phyloP scores from a whole-genome alignment of 2,113 vertebrate species.

The Tachycineta bicolor region DNA sequence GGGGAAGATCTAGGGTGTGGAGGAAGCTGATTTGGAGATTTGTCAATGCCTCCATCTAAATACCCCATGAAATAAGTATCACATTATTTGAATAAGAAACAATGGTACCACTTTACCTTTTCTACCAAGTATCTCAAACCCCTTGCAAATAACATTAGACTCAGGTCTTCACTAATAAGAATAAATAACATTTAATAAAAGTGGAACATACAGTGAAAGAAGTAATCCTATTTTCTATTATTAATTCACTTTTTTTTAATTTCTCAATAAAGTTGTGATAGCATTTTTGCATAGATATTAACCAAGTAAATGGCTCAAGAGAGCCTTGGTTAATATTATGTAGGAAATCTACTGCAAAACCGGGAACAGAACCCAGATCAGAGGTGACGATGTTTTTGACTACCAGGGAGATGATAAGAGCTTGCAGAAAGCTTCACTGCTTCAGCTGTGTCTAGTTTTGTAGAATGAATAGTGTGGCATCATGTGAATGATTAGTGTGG shows the following conservation, averaged over 20 bases:
- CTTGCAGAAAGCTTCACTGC: background rate
- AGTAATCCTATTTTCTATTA: background rate
- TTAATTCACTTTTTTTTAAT: background rate
- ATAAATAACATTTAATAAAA: background rate
- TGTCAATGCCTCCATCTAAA: background rate
- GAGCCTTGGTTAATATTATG: background rate
- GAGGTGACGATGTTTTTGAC: background rate
- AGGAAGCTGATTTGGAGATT: conserved; percentile 5
- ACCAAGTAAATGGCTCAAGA: background rate
- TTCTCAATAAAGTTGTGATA: background rate
- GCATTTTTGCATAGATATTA: background rate
- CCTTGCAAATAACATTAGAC: background rate
- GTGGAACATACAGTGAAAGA: background rate
- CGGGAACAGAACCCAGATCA: background rate
- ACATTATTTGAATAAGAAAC: background rate
- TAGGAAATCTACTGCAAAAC: background rate
- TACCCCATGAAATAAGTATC: background rate
- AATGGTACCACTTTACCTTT: background rate
- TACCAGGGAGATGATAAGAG: background rate
- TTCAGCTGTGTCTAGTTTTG: background rate
- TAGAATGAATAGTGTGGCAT: background rate
- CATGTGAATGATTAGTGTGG: background rate
- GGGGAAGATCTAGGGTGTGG: conserved; percentile 13
- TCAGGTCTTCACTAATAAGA: background rate
- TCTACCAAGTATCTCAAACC: background rate